Base-by-base conservation (phyloP, 2,888 invertebrate genomes). In the Zaprionus obscuricornis region DNA sequence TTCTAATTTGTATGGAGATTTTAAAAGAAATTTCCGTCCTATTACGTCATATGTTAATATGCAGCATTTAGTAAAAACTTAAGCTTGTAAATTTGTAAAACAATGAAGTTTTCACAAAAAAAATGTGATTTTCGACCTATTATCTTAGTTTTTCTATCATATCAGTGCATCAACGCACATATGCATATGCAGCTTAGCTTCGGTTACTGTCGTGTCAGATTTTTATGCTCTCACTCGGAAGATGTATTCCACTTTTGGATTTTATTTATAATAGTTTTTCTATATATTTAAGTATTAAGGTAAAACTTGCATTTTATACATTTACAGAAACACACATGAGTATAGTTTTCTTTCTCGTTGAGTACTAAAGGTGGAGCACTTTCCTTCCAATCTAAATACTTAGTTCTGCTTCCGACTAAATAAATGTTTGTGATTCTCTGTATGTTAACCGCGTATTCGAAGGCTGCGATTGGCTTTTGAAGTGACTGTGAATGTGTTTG, bases 381-480 rank as follows among this genome's bases (percentile, higher is more conserved):
- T 85, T 79, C 82, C 82, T 82, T 74, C 31, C 66, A 85, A 82
- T 79, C 74, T 77, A 85, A 74, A 84, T 85, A 84, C 78, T 81
- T 57, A 69, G 66, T 75, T 83, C 82, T 86, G 86, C 75, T 83
- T 85, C 82, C 82, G 85, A 49, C 27, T 22, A 40, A 51, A 31
- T 14, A 33, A 72, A 56, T 74, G 36, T 52, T 56, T 60, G 33
- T 14, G 5, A 51, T 26, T 20, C 6, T 50, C 29, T 42, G 33
- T 27, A 33, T 29, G 31, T 42, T 57, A 54, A 49, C 43, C 51
- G 84, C 75, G 82, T 82, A 82, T 78, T 36, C 78, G 82, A 85
- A 54, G 50, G 51, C 33, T 33, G 59, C n/a, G n/a, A n/a, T n/a
- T 6, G 24, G 24, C 8, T 24, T n/a, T n/a, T n/a, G n/a, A n/a